Base-by-base conservation (phyloP, 1,140 invertebrate genomes). In the Drosophila tristis region DNA sequence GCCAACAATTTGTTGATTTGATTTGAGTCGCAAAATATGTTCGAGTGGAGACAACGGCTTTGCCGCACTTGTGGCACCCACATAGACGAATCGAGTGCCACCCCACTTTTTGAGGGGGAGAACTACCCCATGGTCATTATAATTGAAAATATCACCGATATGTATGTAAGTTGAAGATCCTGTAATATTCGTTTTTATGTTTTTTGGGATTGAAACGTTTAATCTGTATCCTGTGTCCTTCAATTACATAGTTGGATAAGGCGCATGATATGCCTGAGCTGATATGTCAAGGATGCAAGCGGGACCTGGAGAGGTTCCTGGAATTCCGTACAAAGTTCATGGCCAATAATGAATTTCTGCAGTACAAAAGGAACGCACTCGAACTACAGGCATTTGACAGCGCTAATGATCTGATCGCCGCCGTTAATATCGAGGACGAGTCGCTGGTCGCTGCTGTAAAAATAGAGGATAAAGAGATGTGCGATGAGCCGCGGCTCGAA, bases 71-170 rank as follows among this genome's bases (percentile, higher is more conserved):
- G 81, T 39, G 81, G 81, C 4, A 66, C 13, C 56, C 35, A 50
- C 35, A 54, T 81, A 16, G 56, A 66, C 8, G 8, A 51, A 4
- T 25, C 45, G 4, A 2, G 13, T 2, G 58, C 58, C 0, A 48
- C 50, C 2, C 67, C 66, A n/a, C 73, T 85, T 0, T 80, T 74
- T 16, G 53, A 74, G 3, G 49, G 78, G 39, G n/a, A 39, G 0
- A 77, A 80, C 42, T 80, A 74, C 3, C 16, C 44, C 0, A 29
- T 80, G 4, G 56, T 85, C 15, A 65, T 51, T 39, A 31, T 85
- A 16, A 59, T 85, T 26, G 73, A 85, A 49, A 74, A 86, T 5
- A 74, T 85, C 3, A 62, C 77, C n/a, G 81, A 85, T 45, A 74
- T 86, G 61, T 78, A 63, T 71, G 80, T 74, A 3, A 77, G 77